These are phyloP conservation scores for Lasiurus borealis DNA, from an alignment of 2,113 vertebrate species.

Conservation along the genomic window DNA sequence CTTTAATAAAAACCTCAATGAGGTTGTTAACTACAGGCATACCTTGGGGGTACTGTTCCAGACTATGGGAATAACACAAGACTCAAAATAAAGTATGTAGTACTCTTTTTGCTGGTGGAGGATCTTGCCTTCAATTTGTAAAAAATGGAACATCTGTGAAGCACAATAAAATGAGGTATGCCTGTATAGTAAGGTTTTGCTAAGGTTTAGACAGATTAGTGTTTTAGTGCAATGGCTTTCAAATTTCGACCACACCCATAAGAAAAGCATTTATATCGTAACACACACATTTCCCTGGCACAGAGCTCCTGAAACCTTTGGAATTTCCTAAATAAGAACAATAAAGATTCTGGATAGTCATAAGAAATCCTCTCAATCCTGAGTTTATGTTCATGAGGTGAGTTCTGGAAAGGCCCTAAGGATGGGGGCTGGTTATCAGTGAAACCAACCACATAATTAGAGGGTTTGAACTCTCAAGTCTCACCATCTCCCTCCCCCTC, in stretches of 20 bases:
- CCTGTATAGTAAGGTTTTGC: neutral
- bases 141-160: neutral
- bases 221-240: neutral
- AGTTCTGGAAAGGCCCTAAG: constrained; percentile 1
- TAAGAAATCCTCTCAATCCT: neutral
- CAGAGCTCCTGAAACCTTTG: neutral
- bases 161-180: neutral
- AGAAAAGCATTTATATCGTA: neutral
- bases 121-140: neutral
- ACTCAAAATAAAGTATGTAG: neutral
- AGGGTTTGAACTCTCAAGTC: neutral
- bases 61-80: neutral
- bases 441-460: neutral
- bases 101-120: neutral
- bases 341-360: constrained; percentile 5
- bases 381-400: neutral
- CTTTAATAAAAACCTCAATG: neutral
- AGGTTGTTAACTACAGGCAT: neutral
- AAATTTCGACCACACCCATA: neutral
- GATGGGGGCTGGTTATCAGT: neutral
- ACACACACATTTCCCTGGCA: neutral
- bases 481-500: accelerated
- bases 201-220: neutral
- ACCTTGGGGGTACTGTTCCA: neutral
- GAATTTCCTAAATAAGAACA: neutral